Conservation (phyloP, 2,113 vertebrate genomes). For the Scophthalmus maximus region DNA sequence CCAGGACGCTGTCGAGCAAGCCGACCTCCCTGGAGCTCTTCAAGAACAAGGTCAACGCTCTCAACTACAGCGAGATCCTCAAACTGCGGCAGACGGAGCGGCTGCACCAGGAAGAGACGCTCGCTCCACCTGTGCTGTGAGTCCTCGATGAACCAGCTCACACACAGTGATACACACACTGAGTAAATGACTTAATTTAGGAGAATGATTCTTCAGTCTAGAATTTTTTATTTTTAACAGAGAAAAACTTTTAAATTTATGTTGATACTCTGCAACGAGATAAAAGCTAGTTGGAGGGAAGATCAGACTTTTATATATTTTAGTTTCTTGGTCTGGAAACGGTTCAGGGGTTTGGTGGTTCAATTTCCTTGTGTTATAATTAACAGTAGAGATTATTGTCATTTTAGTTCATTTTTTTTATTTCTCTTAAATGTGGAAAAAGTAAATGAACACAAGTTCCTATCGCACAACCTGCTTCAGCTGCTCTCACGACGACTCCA, state of each 20-base stretch:
- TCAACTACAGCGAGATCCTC: slow-evolving; percentile 97
- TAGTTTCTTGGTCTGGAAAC: background rate
- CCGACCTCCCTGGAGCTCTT: slow-evolving; percentile 96
- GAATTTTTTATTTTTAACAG: too few relatives aligned
- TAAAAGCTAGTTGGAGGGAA: too few relatives aligned
- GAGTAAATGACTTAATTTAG: too few relatives aligned
- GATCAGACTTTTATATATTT: background rate
- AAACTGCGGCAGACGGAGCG: slow-evolving; percentile 95
- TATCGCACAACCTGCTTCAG: background rate
- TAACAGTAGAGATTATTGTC: background rate
- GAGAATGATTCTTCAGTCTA: too few relatives aligned
- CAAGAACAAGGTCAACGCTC: slow-evolving; percentile 90
- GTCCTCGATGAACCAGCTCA: slow-evolving; percentile 49
- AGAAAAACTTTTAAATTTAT: too few relatives aligned
- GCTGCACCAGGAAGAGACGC: slow-evolving; percentile 94
- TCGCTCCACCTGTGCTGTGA: slow-evolving; percentile 94
- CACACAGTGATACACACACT: background rate
- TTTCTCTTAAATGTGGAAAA: too few relatives aligned
- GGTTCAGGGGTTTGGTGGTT: background rate
- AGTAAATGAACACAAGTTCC: background rate
- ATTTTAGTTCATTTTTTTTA: background rate
- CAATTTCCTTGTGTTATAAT: too few relatives aligned
- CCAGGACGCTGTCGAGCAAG: slow-evolving; percentile 89
- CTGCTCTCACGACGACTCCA: background rate
- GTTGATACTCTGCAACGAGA: too few relatives aligned